Percentiles rank a stretch among this genome's conserved stretches.
These are phyloP conservation scores for Phlogophora meticulosa DNA, from an alignment of 2,888 invertebrate species.

Conservation along the genomic window DNA sequence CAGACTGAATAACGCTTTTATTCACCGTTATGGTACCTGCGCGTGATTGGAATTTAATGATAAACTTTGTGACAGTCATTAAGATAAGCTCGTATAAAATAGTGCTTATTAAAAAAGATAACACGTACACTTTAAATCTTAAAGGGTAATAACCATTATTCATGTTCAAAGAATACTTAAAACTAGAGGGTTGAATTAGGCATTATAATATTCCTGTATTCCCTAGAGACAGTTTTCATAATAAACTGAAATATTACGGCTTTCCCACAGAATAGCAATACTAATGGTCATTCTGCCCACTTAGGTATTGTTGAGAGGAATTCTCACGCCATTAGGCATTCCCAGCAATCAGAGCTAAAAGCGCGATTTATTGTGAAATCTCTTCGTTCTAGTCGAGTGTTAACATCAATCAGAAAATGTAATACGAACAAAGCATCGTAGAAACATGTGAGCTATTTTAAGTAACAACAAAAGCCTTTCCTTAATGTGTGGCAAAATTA, in stretches of 20 bases:
- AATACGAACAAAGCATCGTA: not conserved
- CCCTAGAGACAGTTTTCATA: constrained; percentile 30
- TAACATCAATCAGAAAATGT: constrained; percentile 31
- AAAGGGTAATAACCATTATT: constrained; percentile 43
- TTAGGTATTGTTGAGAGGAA: constrained; percentile 55
- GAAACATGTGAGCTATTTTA: not conserved
- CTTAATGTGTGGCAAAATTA: not conserved
- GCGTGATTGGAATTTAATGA: constrained; percentile 42
- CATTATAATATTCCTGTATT: constrained; percentile 20
- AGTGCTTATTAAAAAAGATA: constrained; percentile 52
- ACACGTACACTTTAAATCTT: constrained; percentile 24
- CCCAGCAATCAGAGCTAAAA: constrained; percentile 50
- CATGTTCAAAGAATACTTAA: constrained; percentile 25
- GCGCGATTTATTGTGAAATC: constrained; percentile 56
- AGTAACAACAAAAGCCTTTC: not conserved
- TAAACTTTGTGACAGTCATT: constrained; percentile 23
- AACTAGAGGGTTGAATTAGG: constrained; percentile 30
- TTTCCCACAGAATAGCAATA: constrained; percentile 38
- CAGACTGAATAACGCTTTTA: constrained; percentile 31
- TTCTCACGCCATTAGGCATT: constrained; percentile 58
- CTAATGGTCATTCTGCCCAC: constrained; percentile 52
- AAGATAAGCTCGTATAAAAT: constrained; percentile 36
- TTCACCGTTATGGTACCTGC: constrained; percentile 10
- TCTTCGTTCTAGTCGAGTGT: constrained; percentile 38
- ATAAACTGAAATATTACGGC: constrained; percentile 49